phyloP scores from a whole-genome alignment of 2,888 invertebrate species.

The Protophormia terraenovae region DNA sequence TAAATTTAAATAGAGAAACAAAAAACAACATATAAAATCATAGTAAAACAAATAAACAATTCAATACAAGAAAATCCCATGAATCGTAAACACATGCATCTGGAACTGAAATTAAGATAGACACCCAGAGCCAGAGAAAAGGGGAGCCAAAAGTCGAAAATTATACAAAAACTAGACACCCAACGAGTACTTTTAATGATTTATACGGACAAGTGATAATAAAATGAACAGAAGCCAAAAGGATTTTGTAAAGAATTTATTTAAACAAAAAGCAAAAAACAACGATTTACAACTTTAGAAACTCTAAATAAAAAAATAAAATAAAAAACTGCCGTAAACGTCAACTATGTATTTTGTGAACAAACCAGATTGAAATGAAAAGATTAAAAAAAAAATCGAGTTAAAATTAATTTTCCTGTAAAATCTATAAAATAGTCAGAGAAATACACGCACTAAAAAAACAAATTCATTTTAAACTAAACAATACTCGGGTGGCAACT shows the following conservation, averaged over 20 bases:
- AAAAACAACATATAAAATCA: constrained; percentile 56
- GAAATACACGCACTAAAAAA: constrained; percentile 24
- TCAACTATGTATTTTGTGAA: constrained; percentile 46
- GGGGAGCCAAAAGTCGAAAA: neutral
- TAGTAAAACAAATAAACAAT: constrained; percentile 63
- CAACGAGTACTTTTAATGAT: constrained; percentile 46
- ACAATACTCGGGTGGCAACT: constrained; percentile 16
- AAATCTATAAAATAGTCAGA: constrained; percentile 32
- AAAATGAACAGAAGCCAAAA: constrained; percentile 67
- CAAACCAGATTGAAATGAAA: constrained; percentile 29
- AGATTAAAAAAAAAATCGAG: constrained; percentile 4
- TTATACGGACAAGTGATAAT: constrained; percentile 59
- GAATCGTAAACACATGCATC: constrained; percentile 6
- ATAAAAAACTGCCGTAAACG: constrained; percentile 51
- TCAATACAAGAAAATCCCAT: constrained; percentile 27
- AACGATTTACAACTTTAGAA: constrained; percentile 26
- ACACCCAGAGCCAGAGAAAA: neutral
- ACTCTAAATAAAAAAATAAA: neutral
- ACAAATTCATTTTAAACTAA: constrained; percentile 14
- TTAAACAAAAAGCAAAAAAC: constrained; percentile 61
- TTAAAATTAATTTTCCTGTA: constrained; percentile 13
- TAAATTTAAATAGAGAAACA: constrained; percentile 17
- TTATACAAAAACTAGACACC: constrained; percentile 3
- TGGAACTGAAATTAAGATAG: neutral
- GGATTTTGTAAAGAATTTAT: constrained; percentile 58